These are phyloP conservation scores for Periphyllus acericola DNA, from an alignment of 2,888 invertebrate genomes.

Conservation along the genomic window DNA sequence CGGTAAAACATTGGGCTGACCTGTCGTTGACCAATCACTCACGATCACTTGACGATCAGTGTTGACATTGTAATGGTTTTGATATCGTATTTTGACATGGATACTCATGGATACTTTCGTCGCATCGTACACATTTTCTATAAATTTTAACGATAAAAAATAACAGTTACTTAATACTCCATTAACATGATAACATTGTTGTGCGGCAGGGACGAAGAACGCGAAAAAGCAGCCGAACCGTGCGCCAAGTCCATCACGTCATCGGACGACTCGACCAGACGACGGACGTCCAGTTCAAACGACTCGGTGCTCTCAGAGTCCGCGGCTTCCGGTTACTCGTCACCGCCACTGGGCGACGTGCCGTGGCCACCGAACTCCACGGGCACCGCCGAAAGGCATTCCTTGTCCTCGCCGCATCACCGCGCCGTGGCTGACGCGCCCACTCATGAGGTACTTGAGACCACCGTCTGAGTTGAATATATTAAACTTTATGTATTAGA, in stretches of 20 bases:
- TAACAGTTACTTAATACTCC: too few relatives aligned
- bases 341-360: slow-evolving; percentile 56
- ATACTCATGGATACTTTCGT: too few relatives aligned
- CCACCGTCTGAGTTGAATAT: slow-evolving; percentile 71
- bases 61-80: too few relatives aligned
- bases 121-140: too few relatives aligned
- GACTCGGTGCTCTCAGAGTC: slow-evolving; percentile 72
- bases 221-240: slow-evolving; percentile 71
- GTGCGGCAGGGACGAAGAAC: slow-evolving; percentile 73
- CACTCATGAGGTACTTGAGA: slow-evolving; percentile 75
- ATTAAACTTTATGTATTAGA: background rate
- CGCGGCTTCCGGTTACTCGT: slow-evolving; percentile 65
- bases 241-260: slow-evolving; percentile 72
- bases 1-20: too few relatives aligned
- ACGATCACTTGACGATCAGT: too few relatives aligned
- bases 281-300: slow-evolving; percentile 73
- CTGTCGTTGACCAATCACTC: too few relatives aligned
- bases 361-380: slow-evolving; percentile 55
- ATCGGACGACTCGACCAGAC: slow-evolving; percentile 74
- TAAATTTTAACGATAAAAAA: too few relatives aligned
- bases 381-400: slow-evolving; percentile 29
- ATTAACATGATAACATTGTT: too few relatives aligned
- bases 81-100: too few relatives aligned
- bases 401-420: slow-evolving; percentile 46
- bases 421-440: slow-evolving; percentile 47